These are phyloP conservation scores for Habropoda laboriosa DNA, from an alignment of 1,140 invertebrate species.

Conservation along the genomic window DNA sequence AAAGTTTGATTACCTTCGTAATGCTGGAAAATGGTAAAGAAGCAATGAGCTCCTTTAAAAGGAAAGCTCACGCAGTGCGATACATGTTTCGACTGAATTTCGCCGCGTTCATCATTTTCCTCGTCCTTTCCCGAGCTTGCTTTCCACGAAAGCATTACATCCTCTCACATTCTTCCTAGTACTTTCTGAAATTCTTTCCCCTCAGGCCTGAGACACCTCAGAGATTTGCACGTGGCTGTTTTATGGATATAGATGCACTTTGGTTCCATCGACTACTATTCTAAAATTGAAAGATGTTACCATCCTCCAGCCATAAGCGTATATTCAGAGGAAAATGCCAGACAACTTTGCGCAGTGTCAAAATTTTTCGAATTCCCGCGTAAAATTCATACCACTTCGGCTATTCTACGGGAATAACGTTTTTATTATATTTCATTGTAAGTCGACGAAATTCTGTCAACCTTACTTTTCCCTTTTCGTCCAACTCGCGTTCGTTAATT, in stretches of 20 bases:
- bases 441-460: too few species aligned
- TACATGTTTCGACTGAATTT: background rate
- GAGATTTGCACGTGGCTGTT: conserved; percentile 29
- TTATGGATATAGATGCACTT: conserved; percentile 29
- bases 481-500: too few species aligned
- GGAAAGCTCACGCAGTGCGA: background rate
- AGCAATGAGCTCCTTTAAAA: background rate
- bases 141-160: conserved; percentile 22
- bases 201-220: conserved; percentile 5
- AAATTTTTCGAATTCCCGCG: background rate
- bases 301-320: background rate
- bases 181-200: conserved; percentile 20
- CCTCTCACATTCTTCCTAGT: background rate
- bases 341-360: background rate
- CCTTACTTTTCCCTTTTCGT: too few species aligned
- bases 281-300: conserved; percentile 12
- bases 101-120: background rate
- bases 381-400: background rate
- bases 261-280: conserved; percentile 21
- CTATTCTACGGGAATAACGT: too few species aligned
- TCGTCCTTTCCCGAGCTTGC: background rate
- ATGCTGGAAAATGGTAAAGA: background rate
- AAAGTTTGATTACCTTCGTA: background rate
- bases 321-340: background rate
- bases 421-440: too few species aligned